phyloP scores from a whole-genome alignment of 2,888 invertebrate genomes.

The Drosophila meridionalis region DNA sequence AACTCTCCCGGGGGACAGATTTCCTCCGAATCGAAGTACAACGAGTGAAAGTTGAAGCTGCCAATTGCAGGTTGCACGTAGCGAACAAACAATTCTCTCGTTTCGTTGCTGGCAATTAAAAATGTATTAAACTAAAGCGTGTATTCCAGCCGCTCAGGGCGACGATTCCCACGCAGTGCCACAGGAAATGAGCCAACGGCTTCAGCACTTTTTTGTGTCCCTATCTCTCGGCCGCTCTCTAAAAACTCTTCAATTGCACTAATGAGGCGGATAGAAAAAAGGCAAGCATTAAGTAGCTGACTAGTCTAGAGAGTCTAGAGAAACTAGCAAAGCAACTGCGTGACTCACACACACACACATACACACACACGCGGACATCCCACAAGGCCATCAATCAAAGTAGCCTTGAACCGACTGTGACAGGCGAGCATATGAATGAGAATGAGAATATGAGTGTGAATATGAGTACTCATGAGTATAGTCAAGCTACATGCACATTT shows the following conservation, averaged over 20 bases:
- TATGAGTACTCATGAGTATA: conserved; percentile 28
- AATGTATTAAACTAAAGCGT: conserved; percentile 62
- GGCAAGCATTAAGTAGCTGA: conserved; percentile 23
- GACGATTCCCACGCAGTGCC: conserved; percentile 62
- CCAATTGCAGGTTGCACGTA: conserved; percentile 29
- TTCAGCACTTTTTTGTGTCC: conserved; percentile 34
- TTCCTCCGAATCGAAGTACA: conserved; percentile 37
- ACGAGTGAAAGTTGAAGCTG: conserved; percentile 63
- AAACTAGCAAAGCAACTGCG: conserved; percentile 27
- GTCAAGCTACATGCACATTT: conserved; percentile 43
- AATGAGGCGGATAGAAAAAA: conserved; percentile 46
- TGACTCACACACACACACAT: conserved; percentile 51
- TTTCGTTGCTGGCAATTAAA: conserved; percentile 65
- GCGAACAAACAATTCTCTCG: conserved; percentile 6
- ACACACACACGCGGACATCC: conserved; percentile 13
- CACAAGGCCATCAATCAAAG: conserved; percentile 70
- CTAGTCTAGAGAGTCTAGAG: conserved; percentile 8
- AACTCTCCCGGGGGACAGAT: conserved; percentile 61
- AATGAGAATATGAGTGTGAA: not conserved
- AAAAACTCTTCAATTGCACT: conserved; percentile 59
- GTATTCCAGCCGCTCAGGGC: conserved; percentile 19
- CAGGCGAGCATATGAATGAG: conserved; percentile 42
- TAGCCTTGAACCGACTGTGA: conserved; percentile 70
- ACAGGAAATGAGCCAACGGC: conserved; percentile 57
- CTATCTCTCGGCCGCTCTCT: not conserved